Evolutionary conservation across 2,888 invertebrate genomes (phyloP).

Genomic region (Apamea sordens): DNA sequence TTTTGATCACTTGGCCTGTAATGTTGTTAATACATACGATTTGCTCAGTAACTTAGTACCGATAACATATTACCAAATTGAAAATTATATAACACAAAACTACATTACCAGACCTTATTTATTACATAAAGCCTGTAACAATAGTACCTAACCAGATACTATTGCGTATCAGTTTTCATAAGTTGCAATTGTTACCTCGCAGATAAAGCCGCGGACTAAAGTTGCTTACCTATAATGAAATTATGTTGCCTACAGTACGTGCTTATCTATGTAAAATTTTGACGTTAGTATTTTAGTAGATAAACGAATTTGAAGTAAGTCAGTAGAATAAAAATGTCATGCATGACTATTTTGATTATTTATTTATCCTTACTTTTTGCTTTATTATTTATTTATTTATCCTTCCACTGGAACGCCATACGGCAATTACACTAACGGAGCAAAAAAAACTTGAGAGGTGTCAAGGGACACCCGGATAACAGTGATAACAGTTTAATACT

Average conservation of each 20-base stretch:
- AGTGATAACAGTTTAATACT: conserved; percentile 7
- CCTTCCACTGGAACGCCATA: too few relatives aligned
- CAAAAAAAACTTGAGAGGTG: too few relatives aligned
- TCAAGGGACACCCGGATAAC: too few relatives aligned
- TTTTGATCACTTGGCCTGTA: neutral
- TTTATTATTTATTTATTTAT: too few relatives aligned
- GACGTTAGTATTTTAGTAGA: conserved; percentile 4
- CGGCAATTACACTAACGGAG: too few relatives aligned
- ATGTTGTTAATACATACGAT: too few relatives aligned
- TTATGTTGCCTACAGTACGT: neutral
- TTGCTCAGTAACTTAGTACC: neutral
- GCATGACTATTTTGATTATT: neutral
- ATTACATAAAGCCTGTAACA: conserved; percentile 13
- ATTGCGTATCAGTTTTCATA: conserved; percentile 7
- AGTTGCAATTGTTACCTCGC: conserved; percentile 1
- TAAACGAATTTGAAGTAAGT: conserved; percentile 15
- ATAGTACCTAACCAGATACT: neutral
- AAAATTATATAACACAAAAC: neutral
- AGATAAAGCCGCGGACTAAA: neutral
- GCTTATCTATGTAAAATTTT: neutral
- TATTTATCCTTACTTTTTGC: too few relatives aligned
- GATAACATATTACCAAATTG: neutral
- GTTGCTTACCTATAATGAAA: neutral
- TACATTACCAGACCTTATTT: conserved; percentile 8
- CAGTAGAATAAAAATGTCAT: conserved; percentile 10